Conservation (phyloP, 1,140 invertebrate species). For the Octopus sinensis region DNA sequence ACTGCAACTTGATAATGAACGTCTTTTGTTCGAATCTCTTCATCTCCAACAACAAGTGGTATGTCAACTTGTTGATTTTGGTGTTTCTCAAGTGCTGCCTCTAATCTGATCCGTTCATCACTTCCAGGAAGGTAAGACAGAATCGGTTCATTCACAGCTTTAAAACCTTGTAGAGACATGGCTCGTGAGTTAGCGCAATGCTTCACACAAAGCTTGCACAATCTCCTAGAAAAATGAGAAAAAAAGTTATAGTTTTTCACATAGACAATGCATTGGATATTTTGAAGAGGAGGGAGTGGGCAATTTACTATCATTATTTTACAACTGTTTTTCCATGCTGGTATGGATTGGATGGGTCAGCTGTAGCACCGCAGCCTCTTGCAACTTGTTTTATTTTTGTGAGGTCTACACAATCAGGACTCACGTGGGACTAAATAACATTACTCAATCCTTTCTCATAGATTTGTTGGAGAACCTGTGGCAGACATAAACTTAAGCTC, state of each 20-base stretch:
- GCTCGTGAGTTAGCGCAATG: background rate
- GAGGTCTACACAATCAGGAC: too few relatives aligned
- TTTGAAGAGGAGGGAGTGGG: too few relatives aligned
- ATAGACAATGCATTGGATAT: too few relatives aligned
- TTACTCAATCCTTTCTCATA: too few relatives aligned
- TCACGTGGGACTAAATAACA: too few relatives aligned
- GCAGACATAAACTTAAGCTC: too few relatives aligned
- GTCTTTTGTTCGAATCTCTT: conserved; percentile 76
- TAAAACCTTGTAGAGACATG: conserved; percentile 32
- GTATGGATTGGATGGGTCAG: too few relatives aligned
- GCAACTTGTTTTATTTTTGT: too few relatives aligned
- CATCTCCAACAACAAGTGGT: conserved; percentile 87
- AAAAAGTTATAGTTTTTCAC: background rate
- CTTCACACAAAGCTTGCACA: background rate
- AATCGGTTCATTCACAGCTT: conserved; percentile 61
- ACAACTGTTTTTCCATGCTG: too few relatives aligned
- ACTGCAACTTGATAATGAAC: conserved; percentile 75
- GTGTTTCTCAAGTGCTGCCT: conserved; percentile 70
- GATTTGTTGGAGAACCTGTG: too few relatives aligned
- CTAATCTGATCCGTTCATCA: conserved; percentile 74
- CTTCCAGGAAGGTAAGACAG: conserved; percentile 76
- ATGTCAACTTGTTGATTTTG: conserved; percentile 71
- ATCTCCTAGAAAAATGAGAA: background rate
- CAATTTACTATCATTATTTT: too few relatives aligned
- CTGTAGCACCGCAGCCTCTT: too few relatives aligned